Percentiles rank a stretch among this genome's conserved stretches.
Evolutionary conservation across 2,113 vertebrate species (phyloP).

Genomic region (Etia nguti): DNA sequence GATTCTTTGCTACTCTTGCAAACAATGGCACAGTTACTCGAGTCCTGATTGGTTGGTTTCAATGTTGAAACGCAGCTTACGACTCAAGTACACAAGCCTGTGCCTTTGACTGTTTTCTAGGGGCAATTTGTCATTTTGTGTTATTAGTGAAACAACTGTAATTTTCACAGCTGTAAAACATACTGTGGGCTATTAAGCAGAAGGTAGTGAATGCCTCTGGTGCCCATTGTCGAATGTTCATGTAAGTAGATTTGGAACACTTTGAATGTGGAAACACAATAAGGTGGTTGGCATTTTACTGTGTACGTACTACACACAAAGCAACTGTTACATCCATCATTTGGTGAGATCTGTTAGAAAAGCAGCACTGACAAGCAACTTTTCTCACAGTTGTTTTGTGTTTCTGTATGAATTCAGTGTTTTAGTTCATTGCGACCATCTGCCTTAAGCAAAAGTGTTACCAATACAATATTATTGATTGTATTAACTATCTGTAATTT

Average conservation of each 20-base stretch:
- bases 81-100: background rate
- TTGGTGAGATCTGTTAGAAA: background rate
- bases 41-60: background rate
- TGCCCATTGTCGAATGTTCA: fast-evolving
- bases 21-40: background rate
- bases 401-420: background rate
- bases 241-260: background rate
- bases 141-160: background rate
- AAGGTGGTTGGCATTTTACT: fast-evolving
- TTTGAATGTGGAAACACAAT: background rate
- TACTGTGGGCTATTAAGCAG: background rate
- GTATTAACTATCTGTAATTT: background rate
- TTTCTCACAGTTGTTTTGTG: background rate
- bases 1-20: background rate
- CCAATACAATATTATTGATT: background rate
- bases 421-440: background rate
- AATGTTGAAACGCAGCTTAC: background rate
- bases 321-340: background rate
- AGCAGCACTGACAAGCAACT: background rate
- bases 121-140: background rate
- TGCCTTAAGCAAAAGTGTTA: background rate
- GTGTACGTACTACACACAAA: background rate
- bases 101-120: background rate
- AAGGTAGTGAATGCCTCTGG: background rate
- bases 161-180: background rate